phyloP scores from a whole-genome alignment of 1,140 invertebrate species.

The Ostrea edulis region DNA sequence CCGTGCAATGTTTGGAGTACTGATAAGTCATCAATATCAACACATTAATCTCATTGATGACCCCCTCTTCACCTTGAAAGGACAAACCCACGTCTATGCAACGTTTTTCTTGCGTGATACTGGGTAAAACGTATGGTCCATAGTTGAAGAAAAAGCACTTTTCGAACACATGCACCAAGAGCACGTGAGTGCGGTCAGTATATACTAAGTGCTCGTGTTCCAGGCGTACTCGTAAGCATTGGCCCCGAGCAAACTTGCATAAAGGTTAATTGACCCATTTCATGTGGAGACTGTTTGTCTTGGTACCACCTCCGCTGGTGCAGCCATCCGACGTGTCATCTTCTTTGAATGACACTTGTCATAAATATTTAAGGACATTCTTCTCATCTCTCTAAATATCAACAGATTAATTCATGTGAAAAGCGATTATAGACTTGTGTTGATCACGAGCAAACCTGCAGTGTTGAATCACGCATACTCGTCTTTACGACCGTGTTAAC shows the following conservation, averaged over 20 bases:
- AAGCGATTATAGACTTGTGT: no score
- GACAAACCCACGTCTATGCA: neutral
- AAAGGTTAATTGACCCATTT: neutral
- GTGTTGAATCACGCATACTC: no score
- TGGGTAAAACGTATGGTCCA: neutral
- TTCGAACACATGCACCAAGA: neutral
- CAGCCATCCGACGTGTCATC: neutral
- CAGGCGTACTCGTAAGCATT: neutral
- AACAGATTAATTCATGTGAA: neutral
- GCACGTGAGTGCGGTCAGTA: neutral
- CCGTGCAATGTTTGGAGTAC: neutral
- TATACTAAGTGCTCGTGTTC: neutral
- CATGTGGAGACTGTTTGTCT: neutral
- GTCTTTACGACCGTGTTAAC: no score
- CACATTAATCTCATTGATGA: neutral
- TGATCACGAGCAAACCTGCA: no score
- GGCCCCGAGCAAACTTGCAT: neutral
- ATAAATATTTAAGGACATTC: neutral
- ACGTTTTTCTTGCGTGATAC: slow-evolving; percentile 15
- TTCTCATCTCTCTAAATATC: neutral
- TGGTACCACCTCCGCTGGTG: neutral
- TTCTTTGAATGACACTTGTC: neutral
- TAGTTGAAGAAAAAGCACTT: neutral
- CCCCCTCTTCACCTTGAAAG: neutral
- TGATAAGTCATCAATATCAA: slow-evolving; percentile 11